phyloP scores from a whole-genome alignment of 2,888 invertebrate genomes.

The Heliconius aoede region DNA sequence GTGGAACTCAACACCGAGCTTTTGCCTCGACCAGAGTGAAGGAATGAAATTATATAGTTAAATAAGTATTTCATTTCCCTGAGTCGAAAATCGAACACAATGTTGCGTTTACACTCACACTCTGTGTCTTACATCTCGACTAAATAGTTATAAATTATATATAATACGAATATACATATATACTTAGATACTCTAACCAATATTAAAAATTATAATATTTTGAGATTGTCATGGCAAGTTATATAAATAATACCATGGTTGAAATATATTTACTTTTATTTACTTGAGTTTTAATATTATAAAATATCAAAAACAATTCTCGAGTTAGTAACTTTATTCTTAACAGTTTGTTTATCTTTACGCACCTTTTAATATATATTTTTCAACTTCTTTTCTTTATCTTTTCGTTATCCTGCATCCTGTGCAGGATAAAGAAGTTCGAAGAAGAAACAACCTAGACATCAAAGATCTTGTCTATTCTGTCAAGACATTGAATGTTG shows the following conservation, averaged over 20 bases:
- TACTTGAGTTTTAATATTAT: background rate
- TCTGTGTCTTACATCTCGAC: too few species aligned
- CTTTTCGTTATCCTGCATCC: too few species aligned
- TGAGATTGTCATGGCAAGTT: slow-evolving; percentile 7
- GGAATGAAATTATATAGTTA: too few species aligned
- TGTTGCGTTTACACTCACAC: too few species aligned
- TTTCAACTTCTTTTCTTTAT: too few species aligned
- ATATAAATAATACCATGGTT: background rate
- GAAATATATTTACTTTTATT: background rate
- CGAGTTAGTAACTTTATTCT: background rate
- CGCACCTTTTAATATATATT: background rate
- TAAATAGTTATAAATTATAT: too few species aligned
- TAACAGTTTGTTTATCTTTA: background rate
- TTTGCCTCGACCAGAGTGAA: too few species aligned
- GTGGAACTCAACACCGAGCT: too few species aligned
- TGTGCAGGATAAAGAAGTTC: too few species aligned
- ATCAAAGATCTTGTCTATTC: background rate
- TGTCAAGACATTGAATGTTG: background rate
- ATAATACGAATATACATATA: background rate
- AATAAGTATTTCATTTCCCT: too few species aligned
- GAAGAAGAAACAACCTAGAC: too few species aligned
- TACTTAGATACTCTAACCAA: background rate
- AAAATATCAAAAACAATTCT: background rate
- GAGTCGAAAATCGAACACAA: too few species aligned
- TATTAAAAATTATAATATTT: background rate